Base-by-base conservation (phyloP, 2,113 vertebrate species). In the Thamnaconus septentrionalis region DNA sequence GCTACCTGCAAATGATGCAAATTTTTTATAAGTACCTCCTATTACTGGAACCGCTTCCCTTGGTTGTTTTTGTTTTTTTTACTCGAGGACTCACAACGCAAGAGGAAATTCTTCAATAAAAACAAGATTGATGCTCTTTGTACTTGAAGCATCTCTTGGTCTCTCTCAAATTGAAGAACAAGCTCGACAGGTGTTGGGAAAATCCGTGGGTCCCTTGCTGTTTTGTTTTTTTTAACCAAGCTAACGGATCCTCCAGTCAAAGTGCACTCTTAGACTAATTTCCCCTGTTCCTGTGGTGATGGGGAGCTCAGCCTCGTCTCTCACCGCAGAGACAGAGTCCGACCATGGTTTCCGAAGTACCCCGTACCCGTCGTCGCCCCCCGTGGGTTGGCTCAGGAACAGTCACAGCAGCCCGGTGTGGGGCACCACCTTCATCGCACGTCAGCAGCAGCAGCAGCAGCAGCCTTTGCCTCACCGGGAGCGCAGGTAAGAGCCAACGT, bases 281-380 rank as follows among this genome's bases (percentile, higher is more conserved):
- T 53, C 57, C 60, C 54, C 40, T 64, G 18, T 57, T 58, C 4
- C 69, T 3, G 84, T 73, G 83, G 88, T 85, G 87, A 98, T 98
- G 97, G 97, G 97, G 87, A 98, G 96, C 88, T 98, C 97, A 40
- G 96, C 97, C 77, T 97, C 97, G 42, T 98, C 97, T 64, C 91
- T 98, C 85, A 93, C 94, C 8, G 86, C 95, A 8, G 96, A 98
- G 91, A 95, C 95, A 0, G 95, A 97, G 89, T 96, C 97, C 64
- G 95, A 98, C 89, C 96, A 96, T 77, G 95, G 96, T 80, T 96
- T 97, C 88, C 65, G 85, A 67, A 85, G 93, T 57, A 60, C 92
- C 0, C 85, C 94, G 44, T 98, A 94, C 80, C 82, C 96, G 0
- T 90, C 93, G 12, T 87, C 93, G 49, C 92, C 94, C 8, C 91